Conservation (phyloP, 2,797 vertebrate genomes). For the Crocodylus rhombifer region DNA sequence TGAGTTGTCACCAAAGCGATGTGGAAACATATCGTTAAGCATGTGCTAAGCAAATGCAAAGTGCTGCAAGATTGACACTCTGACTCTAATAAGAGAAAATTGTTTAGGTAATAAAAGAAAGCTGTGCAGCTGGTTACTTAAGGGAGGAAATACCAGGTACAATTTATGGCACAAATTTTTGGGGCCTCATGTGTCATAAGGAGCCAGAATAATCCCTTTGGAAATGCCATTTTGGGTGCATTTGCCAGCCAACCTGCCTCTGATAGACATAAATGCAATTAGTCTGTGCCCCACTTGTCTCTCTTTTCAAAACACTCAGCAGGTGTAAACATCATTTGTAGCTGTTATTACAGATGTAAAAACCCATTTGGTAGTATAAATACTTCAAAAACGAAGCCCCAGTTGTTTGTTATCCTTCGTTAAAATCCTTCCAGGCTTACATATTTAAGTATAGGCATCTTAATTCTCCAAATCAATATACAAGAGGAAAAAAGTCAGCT, state of each 20-base stretch:
- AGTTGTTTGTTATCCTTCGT: neutral
- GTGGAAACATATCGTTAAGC: neutral
- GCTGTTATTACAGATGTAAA: neutral
- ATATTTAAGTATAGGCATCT: constrained; percentile 9
- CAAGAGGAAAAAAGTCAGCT: constrained; percentile 44
- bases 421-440: constrained; percentile 14
- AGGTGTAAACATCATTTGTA: neutral
- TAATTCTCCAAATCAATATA: constrained; percentile 67
- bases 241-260: neutral
- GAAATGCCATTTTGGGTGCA: neutral
- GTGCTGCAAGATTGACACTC: neutral
- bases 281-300: neutral
- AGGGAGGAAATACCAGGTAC: neutral
- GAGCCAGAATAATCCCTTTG: neutral
- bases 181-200: neutral
- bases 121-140: neutral
- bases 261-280: neutral
- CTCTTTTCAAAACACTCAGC: neutral
- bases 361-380: neutral
- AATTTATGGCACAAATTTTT: neutral
- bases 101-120: neutral
- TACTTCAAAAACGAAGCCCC: neutral
- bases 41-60: fast-evolving
- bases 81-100: neutral
- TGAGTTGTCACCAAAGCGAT: neutral